phyloP scores from a whole-genome alignment of 2,113 vertebrate species.

The Pollimyrus isidori region DNA sequence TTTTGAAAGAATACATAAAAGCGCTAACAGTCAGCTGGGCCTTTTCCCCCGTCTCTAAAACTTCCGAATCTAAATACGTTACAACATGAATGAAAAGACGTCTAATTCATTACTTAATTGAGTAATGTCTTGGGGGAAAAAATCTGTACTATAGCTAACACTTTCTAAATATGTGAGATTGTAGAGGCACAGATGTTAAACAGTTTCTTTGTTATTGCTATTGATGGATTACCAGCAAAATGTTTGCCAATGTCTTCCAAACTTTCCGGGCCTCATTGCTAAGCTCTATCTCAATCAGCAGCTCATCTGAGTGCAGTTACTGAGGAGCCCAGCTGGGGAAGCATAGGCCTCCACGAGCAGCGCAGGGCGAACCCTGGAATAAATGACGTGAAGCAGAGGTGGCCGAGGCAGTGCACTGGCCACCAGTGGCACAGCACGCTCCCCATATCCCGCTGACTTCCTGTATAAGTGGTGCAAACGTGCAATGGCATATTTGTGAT shows the following conservation, averaged over 20 bases:
- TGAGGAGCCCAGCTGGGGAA: background rate
- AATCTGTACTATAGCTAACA: background rate
- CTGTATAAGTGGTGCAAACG: background rate
- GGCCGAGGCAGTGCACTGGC: background rate
- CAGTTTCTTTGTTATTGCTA: background rate
- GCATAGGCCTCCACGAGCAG: background rate
- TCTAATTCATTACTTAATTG: background rate
- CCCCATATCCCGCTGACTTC: background rate
- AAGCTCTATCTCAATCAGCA: background rate
- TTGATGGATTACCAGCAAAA: background rate
- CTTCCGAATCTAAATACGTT: background rate
- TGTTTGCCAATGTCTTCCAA: background rate
- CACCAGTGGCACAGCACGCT: background rate
- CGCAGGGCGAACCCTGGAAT: background rate
- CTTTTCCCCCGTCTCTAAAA: background rate
- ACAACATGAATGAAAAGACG: background rate
- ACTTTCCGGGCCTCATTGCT: background rate
- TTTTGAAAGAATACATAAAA: background rate
- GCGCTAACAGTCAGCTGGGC: background rate
- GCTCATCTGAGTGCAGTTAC: background rate
- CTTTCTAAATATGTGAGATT: background rate
- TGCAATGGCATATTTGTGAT: background rate
- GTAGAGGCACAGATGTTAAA: background rate
- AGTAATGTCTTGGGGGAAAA: background rate
- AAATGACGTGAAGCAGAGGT: background rate